Percentiles rank a stretch among this genome's conserved stretches.
Evolutionary conservation across 1,140 invertebrate genomes (phyloP).

Genomic region (Drosophila ficusphila): DNA sequence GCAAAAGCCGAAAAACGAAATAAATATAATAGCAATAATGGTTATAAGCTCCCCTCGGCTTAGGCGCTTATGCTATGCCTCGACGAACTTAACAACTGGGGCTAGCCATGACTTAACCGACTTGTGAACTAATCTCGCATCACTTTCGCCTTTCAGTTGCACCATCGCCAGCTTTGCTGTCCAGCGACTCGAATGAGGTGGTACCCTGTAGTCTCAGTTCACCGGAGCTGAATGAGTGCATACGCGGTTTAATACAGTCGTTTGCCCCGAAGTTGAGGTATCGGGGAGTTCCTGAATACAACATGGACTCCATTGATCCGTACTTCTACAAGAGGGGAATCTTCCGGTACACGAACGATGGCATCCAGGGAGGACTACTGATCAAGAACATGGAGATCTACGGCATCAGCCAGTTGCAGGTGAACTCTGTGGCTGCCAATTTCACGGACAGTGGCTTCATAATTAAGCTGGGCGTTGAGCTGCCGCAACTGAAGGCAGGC

Average conservation of each 20-base stretch:
- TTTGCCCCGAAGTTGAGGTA: slow-evolving; percentile 59
- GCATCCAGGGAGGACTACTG: slow-evolving; percentile 76
- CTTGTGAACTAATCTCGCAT: slow-evolving; percentile 41
- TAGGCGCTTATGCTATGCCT: slow-evolving; percentile 52
- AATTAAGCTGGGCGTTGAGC: slow-evolving; percentile 67
- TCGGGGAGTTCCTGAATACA: slow-evolving; percentile 59
- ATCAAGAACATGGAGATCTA: slow-evolving; percentile 82
- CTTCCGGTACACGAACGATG: slow-evolving; percentile 78
- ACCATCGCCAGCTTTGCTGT: slow-evolving; percentile 22
- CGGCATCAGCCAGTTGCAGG: slow-evolving; percentile 69
- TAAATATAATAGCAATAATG: slow-evolving; percentile 34
- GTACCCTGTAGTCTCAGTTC: slow-evolving; percentile 64
- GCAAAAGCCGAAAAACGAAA: slow-evolving; percentile 14
- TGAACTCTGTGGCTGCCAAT: slow-evolving; percentile 64
- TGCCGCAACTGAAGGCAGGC: slow-evolving; percentile 72
- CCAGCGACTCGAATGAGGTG: slow-evolving; percentile 29
- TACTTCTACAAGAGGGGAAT: slow-evolving; percentile 78
- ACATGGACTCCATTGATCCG: slow-evolving; percentile 71
- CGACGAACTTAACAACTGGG: slow-evolving; percentile 41
- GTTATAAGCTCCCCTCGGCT: slow-evolving; percentile 4
- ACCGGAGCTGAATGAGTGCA: slow-evolving; percentile 69
- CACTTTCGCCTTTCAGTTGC: slow-evolving; percentile 59
- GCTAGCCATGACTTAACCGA: slow-evolving; percentile 46
- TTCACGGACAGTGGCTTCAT: slow-evolving; percentile 70
- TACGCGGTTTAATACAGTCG: slow-evolving; percentile 56